These are phyloP conservation scores for Neotoxoptera formosana DNA, from an alignment of 1,140 invertebrate genomes.

Conservation along the genomic window DNA sequence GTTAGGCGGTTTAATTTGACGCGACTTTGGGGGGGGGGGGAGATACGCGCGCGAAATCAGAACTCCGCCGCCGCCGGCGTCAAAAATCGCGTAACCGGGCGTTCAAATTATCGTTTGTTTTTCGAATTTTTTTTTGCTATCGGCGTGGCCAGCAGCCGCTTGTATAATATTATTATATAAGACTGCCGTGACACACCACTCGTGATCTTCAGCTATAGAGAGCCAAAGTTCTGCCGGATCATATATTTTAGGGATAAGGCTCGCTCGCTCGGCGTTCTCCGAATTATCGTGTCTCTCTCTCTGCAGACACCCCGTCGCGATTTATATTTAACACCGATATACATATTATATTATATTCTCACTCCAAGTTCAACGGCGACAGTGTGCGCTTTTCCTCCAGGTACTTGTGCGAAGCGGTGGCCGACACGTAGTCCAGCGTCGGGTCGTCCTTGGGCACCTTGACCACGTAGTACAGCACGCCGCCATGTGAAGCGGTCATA, in stretches of 20 bases:
- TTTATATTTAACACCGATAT: background rate
- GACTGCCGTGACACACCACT: too few relatives aligned
- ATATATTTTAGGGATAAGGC: too few relatives aligned
- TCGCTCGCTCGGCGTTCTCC: background rate
- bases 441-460: constrained; percentile 68
- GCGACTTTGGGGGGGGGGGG: background rate
- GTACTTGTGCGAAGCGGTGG: constrained; percentile 58
- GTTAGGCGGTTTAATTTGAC: constrained; percentile 38
- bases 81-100: too few relatives aligned
- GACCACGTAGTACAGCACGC: constrained; percentile 72
- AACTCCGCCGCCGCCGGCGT: too few relatives aligned
- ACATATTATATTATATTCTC: background rate
- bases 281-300: too few relatives aligned
- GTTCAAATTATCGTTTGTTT: too few relatives aligned
- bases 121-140: too few relatives aligned
- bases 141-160: too few relatives aligned
- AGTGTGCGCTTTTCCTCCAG: constrained; percentile 59
- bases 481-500: constrained; percentile 71
- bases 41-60: background rate
- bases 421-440: constrained; percentile 55
- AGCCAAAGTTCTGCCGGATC: too few relatives aligned
- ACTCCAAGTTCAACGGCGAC: constrained; percentile 56
- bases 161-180: too few relatives aligned
- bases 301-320: background rate
- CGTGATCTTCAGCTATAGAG: too few relatives aligned